These are phyloP conservation scores for Parasteatoda tepidariorum DNA, from an alignment of 1,140 invertebrate genomes.

Conservation along the genomic window DNA sequence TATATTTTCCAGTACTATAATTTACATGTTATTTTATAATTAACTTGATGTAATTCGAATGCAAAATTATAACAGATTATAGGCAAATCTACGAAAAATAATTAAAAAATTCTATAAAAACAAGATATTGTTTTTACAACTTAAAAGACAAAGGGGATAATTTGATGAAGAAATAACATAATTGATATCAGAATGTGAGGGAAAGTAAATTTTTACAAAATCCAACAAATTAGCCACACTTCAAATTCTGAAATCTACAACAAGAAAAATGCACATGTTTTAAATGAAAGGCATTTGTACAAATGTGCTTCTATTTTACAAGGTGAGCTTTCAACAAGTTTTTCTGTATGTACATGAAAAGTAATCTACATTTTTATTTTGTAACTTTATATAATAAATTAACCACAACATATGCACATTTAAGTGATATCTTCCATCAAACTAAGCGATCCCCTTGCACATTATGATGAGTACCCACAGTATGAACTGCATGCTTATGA, in stretches of 20 bases:
- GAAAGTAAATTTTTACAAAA: neutral
- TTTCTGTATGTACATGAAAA: slow-evolving; percentile 48
- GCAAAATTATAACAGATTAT: neutral
- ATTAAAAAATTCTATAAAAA: neutral
- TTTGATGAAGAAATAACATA: neutral
- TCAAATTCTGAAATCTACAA: neutral
- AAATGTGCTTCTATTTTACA: slow-evolving; percentile 59
- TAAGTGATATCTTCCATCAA: slow-evolving; percentile 5
- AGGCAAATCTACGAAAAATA: neutral
- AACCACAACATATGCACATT: slow-evolving; percentile 12
- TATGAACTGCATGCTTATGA: slow-evolving; percentile 58
- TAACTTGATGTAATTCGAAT: too few species aligned
- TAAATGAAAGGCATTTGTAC: slow-evolving; percentile 52
- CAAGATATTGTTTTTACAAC: neutral
- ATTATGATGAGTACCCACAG: slow-evolving; percentile 49
- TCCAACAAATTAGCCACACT: neutral
- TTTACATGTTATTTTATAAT: too few species aligned
- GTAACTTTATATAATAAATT: slow-evolving; percentile 34
- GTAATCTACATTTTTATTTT: slow-evolving; percentile 30
- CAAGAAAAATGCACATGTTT: neutral
- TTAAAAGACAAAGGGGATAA: neutral
- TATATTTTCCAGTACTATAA: too few species aligned
- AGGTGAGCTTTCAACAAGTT: slow-evolving; percentile 40
- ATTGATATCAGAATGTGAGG: neutral
- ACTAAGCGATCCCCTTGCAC: slow-evolving; percentile 60